A percentile compares a stretch with the other conserved stretches of the same genome.
Conservation (phyloP, 2,113 vertebrate species). For the Tragelaphus imberbis region DNA sequence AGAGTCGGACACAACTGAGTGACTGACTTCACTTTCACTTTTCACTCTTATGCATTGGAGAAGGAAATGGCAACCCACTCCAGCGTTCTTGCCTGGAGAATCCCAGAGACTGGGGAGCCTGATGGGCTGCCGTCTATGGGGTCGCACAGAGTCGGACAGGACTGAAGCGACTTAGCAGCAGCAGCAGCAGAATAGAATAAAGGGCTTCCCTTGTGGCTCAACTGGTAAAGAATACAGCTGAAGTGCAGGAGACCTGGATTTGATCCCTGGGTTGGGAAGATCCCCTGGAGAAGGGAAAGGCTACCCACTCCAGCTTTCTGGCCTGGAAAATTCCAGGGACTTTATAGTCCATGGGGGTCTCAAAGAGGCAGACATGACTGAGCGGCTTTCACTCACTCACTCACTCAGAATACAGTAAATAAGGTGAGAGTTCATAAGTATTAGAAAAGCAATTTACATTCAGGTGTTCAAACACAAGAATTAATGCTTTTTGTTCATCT, state of each 20-base stretch:
- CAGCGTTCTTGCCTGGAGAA: too few relatives aligned
- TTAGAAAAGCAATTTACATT: neutral
- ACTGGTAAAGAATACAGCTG: neutral
- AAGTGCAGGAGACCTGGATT: neutral
- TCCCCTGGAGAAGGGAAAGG: neutral
- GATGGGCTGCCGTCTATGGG: too few relatives aligned
- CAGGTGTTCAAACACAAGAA: neutral
- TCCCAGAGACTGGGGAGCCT: too few relatives aligned
- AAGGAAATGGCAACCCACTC: too few relatives aligned
- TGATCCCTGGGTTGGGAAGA: fast-evolving
- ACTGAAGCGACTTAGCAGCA: too few relatives aligned
- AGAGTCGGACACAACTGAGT: too few relatives aligned
- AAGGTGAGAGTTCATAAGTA: neutral
- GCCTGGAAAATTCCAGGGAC: neutral
- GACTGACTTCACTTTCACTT: too few relatives aligned
- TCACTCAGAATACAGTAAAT: neutral
- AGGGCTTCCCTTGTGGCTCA: neutral
- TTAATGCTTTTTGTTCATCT: neutral
- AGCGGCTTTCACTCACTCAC: neutral
- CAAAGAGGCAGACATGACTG: fast-evolving
- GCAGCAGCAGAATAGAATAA: neutral
- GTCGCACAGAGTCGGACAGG: too few relatives aligned
- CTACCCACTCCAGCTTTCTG: neutral
- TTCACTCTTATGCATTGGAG: too few relatives aligned
- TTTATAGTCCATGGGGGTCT: neutral